Evolutionary conservation across 2,797 vertebrate genomes (phyloP).

Genomic region (Acipenser transmontanus): DNA sequence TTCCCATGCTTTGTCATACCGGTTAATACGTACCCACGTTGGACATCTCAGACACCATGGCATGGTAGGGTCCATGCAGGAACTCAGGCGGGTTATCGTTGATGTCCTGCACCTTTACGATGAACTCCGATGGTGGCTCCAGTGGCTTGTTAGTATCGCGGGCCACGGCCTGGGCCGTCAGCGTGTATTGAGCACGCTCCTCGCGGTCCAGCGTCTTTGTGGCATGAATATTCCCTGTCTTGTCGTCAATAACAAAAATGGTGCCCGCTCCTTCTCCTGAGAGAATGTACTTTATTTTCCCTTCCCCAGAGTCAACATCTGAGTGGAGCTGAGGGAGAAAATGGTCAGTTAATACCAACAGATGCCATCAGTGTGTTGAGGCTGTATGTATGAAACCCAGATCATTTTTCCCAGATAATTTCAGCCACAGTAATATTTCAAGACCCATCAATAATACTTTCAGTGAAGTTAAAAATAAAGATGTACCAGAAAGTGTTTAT

Average conservation of each 20-base stretch:
- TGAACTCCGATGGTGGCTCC: constrained; percentile 94
- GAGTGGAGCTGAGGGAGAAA: constrained; percentile 82
- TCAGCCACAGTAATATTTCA: too few species aligned
- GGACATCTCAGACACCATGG: constrained; percentile 93
- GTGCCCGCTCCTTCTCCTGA: constrained; percentile 95
- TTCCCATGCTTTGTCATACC: too few species aligned
- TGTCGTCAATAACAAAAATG: constrained; percentile 97
- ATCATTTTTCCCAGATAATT: too few species aligned
- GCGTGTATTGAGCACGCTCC: constrained; percentile 92
- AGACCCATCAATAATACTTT: too few species aligned
- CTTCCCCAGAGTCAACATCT: constrained; percentile 85
- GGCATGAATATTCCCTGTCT: constrained; percentile 96
- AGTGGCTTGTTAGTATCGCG: constrained; percentile 86
- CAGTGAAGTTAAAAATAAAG: too few species aligned
- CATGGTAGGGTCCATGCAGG: constrained; percentile 87
- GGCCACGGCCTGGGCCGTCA: constrained; percentile 91
- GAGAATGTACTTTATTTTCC: constrained; percentile 96
- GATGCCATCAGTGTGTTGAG: background rate
- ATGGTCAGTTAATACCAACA: background rate
- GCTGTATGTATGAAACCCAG: background rate
- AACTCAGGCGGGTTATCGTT: constrained; percentile 97
- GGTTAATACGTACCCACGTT: constrained; percentile 80
- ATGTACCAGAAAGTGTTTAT: too few species aligned
- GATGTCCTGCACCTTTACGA: constrained; percentile 98
- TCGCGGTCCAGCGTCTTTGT: constrained; percentile 95